Evolutionary conservation across 2,888 invertebrate genomes (phyloP).

Genomic region (Ditylenchus weischeri): DNA sequence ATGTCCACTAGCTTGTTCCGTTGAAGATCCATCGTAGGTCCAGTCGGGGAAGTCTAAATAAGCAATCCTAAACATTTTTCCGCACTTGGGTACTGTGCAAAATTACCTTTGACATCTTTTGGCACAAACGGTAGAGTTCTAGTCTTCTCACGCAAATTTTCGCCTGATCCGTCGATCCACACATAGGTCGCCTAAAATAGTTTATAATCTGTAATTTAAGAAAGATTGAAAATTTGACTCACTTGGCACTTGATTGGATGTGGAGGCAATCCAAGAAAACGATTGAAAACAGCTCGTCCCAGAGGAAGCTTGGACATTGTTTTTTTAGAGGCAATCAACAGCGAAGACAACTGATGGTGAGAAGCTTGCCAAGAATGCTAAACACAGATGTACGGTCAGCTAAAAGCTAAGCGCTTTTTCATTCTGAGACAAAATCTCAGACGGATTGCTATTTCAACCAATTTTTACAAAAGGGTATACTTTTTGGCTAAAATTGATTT

Average conservation of each 20-base stretch:
- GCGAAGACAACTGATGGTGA: no score
- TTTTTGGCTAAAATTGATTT: no score
- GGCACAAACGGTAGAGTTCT: constrained; percentile 66
- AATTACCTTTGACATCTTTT: not conserved
- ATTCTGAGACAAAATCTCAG: not conserved
- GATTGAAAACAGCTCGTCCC: constrained; percentile 4
- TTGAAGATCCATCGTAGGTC: constrained; percentile 64
- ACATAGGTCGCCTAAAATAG: constrained; percentile 71
- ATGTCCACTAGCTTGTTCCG: constrained; percentile 61
- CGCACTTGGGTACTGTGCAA: no score
- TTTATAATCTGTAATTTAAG: no score
- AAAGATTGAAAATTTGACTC: no score
- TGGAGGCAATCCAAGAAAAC: constrained; percentile 6
- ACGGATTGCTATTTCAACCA: no score
- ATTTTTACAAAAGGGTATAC: no score
- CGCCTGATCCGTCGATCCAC: constrained; percentile 94
- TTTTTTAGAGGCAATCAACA: no score
- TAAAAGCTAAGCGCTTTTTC: not conserved
- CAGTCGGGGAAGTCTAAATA: constrained; percentile 61
- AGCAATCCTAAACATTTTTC: no score
- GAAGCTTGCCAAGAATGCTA: no score
- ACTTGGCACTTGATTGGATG: constrained; percentile 13
- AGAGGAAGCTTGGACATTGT: not conserved
- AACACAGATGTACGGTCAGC: not conserved
- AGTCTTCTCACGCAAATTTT: constrained; percentile 79